Evolutionary conservation across 2,888 invertebrate species (phyloP).

Genomic region (Panopea generosa): DNA sequence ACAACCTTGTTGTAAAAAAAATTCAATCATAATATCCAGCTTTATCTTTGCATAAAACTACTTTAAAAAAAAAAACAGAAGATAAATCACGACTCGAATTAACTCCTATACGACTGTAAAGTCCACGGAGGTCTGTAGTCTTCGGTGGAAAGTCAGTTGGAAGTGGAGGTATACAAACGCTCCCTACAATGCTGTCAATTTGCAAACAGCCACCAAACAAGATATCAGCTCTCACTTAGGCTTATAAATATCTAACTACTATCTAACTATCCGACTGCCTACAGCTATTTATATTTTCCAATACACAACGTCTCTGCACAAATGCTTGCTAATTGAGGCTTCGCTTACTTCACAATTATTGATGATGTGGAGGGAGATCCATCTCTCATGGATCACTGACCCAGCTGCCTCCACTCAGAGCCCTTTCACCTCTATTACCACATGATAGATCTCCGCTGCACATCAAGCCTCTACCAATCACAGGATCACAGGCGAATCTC

Average conservation of each 20-base stretch:
- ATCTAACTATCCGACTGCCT: slow-evolving; percentile 56
- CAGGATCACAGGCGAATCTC: too few relatives aligned
- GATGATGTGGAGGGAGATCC: slow-evolving; percentile 59
- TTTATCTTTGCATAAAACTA: slow-evolving; percentile 38
- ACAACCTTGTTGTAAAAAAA: slow-evolving; percentile 43
- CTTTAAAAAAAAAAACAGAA: slow-evolving; percentile 30
- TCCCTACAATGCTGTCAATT: slow-evolving; percentile 8
- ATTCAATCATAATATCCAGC: slow-evolving; percentile 39
- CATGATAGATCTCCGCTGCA: neutral
- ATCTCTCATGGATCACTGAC: slow-evolving; percentile 51
- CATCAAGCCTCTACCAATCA: too few relatives aligned
- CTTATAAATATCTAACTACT: slow-evolving; percentile 57
- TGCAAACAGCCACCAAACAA: neutral
- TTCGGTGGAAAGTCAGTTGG: too few relatives aligned
- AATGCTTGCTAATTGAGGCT: slow-evolving; percentile 62
- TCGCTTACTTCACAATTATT: slow-evolving; percentile 66
- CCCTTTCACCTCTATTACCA: slow-evolving; percentile 54
- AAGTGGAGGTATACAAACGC: too few relatives aligned
- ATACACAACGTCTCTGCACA: slow-evolving; percentile 61
- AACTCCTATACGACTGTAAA: too few relatives aligned
- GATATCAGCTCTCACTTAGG: slow-evolving; percentile 46
- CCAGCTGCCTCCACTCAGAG: slow-evolving; percentile 26
- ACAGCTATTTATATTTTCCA: slow-evolving; percentile 68
- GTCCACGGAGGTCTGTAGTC: too few relatives aligned
- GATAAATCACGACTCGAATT: neutral